Conservation (phyloP, 1,140 invertebrate genomes). For the Drosophila kanapiae region DNA sequence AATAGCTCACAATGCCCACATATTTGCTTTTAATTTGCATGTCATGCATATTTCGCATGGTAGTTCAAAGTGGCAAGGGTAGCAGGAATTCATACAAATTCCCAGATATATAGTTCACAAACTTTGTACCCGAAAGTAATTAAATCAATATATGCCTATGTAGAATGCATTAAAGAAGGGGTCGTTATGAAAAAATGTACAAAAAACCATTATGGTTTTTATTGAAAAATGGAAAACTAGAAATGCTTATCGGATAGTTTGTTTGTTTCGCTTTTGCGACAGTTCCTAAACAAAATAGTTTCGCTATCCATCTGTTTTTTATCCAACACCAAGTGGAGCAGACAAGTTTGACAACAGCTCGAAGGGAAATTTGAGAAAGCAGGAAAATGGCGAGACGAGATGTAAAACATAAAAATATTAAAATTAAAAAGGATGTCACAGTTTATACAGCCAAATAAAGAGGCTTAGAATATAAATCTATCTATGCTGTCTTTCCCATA, state of each 20-base stretch:
- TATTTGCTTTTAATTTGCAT: slow-evolving; percentile 46
- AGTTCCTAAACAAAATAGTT: slow-evolving; percentile 17
- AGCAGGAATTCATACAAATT: slow-evolving; percentile 1
- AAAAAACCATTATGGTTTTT: not conserved
- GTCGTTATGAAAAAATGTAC: not conserved
- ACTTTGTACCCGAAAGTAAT: not conserved
- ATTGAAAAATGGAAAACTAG: slow-evolving; percentile 5
- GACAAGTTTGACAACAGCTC: slow-evolving; percentile 1
- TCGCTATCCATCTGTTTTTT: slow-evolving; percentile 3
- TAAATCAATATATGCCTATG: slow-evolving; percentile 1
- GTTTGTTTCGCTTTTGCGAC: not conserved
- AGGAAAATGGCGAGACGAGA: slow-evolving; percentile 1
- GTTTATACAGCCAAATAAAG: no score
- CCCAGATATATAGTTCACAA: not conserved
- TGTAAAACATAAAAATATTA: not conserved
- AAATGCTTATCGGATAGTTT: slow-evolving; percentile 4
- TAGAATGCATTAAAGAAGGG: not conserved
- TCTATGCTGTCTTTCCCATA: not conserved
- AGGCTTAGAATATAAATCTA: no score
- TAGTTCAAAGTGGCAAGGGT: not conserved
- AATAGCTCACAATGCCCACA: slow-evolving; percentile 19
- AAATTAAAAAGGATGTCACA: no score
- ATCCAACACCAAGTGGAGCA: slow-evolving; percentile 12
- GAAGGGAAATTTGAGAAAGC: slow-evolving; percentile 19
- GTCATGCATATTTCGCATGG: slow-evolving; percentile 20